Conservation (phyloP, 2,888 invertebrate species). For the Labia minor region DNA sequence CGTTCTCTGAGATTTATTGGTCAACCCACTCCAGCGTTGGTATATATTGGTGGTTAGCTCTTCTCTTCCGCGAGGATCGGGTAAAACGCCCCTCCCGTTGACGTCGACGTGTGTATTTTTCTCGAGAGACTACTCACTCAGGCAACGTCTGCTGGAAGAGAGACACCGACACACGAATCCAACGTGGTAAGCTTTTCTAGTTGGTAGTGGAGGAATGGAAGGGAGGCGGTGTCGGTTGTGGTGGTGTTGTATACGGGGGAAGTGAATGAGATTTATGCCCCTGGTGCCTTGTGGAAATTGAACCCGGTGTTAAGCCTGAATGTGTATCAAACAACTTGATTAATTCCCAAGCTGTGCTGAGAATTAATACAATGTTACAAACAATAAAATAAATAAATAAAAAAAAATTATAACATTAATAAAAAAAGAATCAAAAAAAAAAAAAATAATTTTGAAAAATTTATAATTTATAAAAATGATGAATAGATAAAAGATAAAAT, state of each 20-base stretch:
- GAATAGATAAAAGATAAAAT: too few relatives aligned
- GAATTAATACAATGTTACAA: not conserved
- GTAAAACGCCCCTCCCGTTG: not conserved
- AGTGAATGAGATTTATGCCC: not conserved
- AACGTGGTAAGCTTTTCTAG: too few relatives aligned
- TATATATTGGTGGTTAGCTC: too few relatives aligned
- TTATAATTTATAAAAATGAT: too few relatives aligned
- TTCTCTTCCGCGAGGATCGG: too few relatives aligned
- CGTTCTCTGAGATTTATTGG: not conserved
- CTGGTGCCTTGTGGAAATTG: not conserved
- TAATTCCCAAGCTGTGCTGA: not conserved
- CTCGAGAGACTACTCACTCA: not conserved
- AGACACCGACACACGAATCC: not conserved
- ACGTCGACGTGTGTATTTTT: conserved; percentile 4
- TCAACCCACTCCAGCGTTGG: too few relatives aligned
- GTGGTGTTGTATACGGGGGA: not conserved
- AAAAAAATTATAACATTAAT: not conserved
- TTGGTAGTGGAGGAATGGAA: not conserved
- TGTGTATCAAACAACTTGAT: conserved; percentile 1
- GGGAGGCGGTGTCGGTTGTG: not conserved
- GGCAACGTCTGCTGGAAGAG: not conserved
- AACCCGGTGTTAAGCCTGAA: not conserved
- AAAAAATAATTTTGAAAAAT: too few relatives aligned
- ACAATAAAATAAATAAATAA: not conserved
- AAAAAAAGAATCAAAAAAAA: not conserved